Evolutionary conservation across 1,140 invertebrate species (phyloP), one percentile per base, ranked within the genome.

Genomic region (Panulirus ornatus): DNA sequence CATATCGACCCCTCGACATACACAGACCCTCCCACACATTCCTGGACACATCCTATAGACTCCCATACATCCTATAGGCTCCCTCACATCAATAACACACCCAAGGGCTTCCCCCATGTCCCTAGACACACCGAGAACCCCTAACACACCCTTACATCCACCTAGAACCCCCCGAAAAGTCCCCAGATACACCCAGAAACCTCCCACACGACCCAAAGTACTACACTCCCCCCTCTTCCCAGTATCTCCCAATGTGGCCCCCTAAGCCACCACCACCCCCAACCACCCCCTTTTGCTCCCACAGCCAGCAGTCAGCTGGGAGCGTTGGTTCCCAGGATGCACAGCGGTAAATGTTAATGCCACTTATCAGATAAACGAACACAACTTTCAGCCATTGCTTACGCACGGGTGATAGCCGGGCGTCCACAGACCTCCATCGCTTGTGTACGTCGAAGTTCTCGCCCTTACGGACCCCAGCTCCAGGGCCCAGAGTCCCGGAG

Each of bases 341-440:
- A 66, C 81, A 66, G 54, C 30, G 34, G 81, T 83, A 83, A 83
- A 83, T 83, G 81, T 83, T 83, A 83, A 83, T 83, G 54, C 81
- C 81, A 83, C 81, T 83, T 83, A 83, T 83, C 81, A 27, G 81
- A 83, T 83, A 83, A 63, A 34, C 8, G 34, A 9, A 83, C 81
- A 83, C 81, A 83, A 70, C 47, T 51, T 40, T 38, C 54, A 27
- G n/a, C 81, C 54, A 83, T 63, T 83, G 81, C 81, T 83, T 83
- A 83, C 58, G 78, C 47, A 54, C 30, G 47, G 22, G 9, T 27
- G 44, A 81, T 81, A 81, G 78, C n/a, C 44, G 27, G 44, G 27
- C 44, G 78, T 81, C 51, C 78, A 38, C 78, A 81, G 78, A 42
- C 14, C 40, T 76, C 73, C 44, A 6, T 47, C 5, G 14, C 5